A percentile compares a stretch with the other conserved stretches of the same genome.
Conservation (phyloP, 2,888 invertebrate genomes). For the Ditula angustiorana region DNA sequence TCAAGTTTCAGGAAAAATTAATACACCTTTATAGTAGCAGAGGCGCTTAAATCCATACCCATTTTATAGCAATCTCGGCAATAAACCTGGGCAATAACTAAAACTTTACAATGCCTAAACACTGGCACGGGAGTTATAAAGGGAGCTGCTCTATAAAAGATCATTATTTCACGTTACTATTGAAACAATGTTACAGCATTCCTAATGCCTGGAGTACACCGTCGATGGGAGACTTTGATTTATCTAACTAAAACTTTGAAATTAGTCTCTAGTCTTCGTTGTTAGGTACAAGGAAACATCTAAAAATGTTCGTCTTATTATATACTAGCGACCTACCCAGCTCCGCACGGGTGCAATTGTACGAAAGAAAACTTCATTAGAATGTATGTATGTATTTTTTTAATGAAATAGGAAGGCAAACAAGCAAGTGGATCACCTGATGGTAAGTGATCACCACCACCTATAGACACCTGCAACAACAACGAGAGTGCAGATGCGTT, state of each 20-base stretch:
- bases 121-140: constrained; percentile 21
- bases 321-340: no score
- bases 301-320: no score
- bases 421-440: no score
- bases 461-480: no score
- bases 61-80: constrained; percentile 10
- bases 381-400: no score
- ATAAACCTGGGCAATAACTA: constrained; percentile 28
- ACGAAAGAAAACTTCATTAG: no score
- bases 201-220: constrained; percentile 18
- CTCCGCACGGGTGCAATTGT: no score
- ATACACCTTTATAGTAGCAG: background rate
- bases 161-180: constrained; percentile 20
- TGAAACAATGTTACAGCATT: constrained; percentile 19
- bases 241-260: background rate
- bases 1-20: background rate
- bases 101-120: constrained; percentile 35
- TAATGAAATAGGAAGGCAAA: no score
- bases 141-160: constrained; percentile 1
- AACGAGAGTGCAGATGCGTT: no score
- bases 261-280: no score
- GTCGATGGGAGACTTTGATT: background rate
- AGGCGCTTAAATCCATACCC: background rate
- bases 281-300: no score
- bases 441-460: no score